Conservation (phyloP, 2,797 vertebrate species). For the Cryptoblepharus egeriae region DNA sequence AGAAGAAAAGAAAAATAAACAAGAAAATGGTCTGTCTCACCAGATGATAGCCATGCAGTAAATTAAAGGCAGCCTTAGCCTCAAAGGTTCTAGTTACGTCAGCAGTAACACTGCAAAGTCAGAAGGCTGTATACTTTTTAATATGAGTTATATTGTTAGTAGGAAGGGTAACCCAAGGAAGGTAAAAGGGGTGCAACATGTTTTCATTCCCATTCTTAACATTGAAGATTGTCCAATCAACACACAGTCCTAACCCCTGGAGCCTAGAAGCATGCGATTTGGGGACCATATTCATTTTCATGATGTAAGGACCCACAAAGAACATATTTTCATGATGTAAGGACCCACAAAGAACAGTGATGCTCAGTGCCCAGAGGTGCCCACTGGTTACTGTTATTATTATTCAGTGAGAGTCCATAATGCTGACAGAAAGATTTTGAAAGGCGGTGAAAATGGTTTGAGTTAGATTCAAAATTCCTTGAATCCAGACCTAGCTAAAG, state of each 20-base stretch:
- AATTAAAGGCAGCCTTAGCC: slow-evolving; percentile 55
- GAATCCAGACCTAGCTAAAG: background rate
- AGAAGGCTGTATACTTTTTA: slow-evolving; percentile 39
- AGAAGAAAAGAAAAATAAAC: slow-evolving; percentile 38
- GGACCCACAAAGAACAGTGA: too few species aligned
- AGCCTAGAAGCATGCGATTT: too few species aligned
- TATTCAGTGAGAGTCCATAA: background rate
- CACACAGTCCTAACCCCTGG: too few species aligned
- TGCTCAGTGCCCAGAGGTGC: too few species aligned
- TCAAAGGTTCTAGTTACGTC: slow-evolving; percentile 42
- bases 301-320: too few species aligned
- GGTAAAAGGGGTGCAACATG: too few species aligned
- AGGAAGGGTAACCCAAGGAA: too few species aligned
- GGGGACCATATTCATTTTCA: too few species aligned
- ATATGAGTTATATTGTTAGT: background rate
- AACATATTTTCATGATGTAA: too few species aligned
- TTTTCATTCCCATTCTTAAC: too few species aligned
- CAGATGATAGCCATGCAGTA: slow-evolving; percentile 31
- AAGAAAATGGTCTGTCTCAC: slow-evolving; percentile 23
- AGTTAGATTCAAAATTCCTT: background rate
- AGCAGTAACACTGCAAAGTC: slow-evolving; percentile 42
- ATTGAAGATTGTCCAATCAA: too few species aligned
- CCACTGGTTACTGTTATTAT: too few species aligned
- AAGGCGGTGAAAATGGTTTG: background rate
- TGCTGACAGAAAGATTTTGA: background rate